Base-by-base conservation (phyloP, 2,113 vertebrate species). In the Callospermophilus lateralis region DNA sequence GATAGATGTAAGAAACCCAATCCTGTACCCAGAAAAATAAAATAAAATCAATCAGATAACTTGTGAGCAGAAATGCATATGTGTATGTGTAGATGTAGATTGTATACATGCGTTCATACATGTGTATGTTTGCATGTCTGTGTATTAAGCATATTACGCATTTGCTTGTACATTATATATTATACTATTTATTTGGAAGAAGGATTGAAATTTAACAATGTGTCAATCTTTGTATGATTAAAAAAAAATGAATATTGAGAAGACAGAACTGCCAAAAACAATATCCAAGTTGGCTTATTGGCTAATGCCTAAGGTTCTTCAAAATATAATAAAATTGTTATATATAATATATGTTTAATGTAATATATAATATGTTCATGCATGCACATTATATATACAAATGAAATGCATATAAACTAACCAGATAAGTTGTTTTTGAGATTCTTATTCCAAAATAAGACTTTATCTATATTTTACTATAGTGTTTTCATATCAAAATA, bases 171-270 rank as follows among this genome's bases (percentile, higher is more conserved):
- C 15, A 34, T 51, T 77, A 11, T 34, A 26, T 26, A 39, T 74
- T 73, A 48, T 63, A 48, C 34, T 86, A 9, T 90, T 95, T 32
- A 76, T 42, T 92, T 73, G 53, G n/a, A 94, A 80, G 8, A 94
- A 68, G 8, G 11, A 67, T 79, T 37, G 32, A 10, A 4, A 74
- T 63, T 48, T 67, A 70, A 10, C 5, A 9, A 17, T 77, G 3
- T 32, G 8, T 12, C 42, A 92, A 4, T 70, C 67, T n/a, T 68
- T 68, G 13, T 58, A 19, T 22, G 55, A 58, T 68, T 67, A 10
- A 9, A 61, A 61, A 51, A 61, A n/a, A 70, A n/a, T 70, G 34
- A 68, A 34, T n/a, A 70, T n/a, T n/a, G 34, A 70, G 67, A 70
- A 70, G 32, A n/a, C 32, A n/a, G 32, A 19, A 70, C 67, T n/a